A percentile compares a stretch with the other conserved stretches of the same genome.
These are phyloP conservation scores for Cryptophagus acutangulus DNA, from an alignment of 2,888 invertebrate genomes.

Conservation along the genomic window DNA sequence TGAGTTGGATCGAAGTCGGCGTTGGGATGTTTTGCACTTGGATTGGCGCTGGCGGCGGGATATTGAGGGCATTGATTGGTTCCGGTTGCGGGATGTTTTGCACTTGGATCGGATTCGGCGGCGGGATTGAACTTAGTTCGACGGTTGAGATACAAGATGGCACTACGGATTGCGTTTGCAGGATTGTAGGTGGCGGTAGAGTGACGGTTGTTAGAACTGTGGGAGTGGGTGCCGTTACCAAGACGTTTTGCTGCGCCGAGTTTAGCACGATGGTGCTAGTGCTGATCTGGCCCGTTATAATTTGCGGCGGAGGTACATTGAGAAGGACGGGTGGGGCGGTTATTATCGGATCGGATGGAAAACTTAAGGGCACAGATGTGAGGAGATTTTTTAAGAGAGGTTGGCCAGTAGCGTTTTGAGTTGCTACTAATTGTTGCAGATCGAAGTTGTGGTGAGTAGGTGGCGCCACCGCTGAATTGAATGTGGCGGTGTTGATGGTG, in stretches of 20 bases:
- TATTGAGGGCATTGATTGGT: slow-evolving; percentile 51
- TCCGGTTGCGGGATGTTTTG: slow-evolving; percentile 52
- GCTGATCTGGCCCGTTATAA: slow-evolving; percentile 32
- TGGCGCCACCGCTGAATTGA: slow-evolving; percentile 28
- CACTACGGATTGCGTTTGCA: slow-evolving; percentile 9
- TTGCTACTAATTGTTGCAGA: slow-evolving; percentile 24
- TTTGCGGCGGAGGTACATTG: slow-evolving; percentile 45
- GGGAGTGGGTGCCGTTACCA: slow-evolving; percentile 19
- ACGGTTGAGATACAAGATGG: slow-evolving; percentile 36
- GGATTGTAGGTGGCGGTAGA: slow-evolving; percentile 38
- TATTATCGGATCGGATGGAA: slow-evolving; percentile 30
- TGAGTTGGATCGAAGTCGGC: slow-evolving; percentile 56
- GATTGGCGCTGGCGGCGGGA: slow-evolving; percentile 47
- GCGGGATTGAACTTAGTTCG: slow-evolving; percentile 46
- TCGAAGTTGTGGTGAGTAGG: slow-evolving; percentile 11
- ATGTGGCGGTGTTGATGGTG: slow-evolving; percentile 42
- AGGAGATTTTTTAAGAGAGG: slow-evolving; percentile 32
- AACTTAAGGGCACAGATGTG: background rate
- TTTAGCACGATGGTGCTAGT: slow-evolving; percentile 18
- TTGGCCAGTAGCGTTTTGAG: slow-evolving; percentile 41
- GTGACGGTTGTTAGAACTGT: slow-evolving; percentile 40
- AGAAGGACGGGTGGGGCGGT: slow-evolving; percentile 42
- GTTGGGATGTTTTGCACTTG: slow-evolving; percentile 59
- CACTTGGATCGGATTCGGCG: slow-evolving; percentile 47
- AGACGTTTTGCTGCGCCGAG: slow-evolving; percentile 25